Evolutionary conservation across 2,888 invertebrate species (phyloP), one percentile per base, ranked within the genome.

Genomic region (Melanostoma scalare): DNA sequence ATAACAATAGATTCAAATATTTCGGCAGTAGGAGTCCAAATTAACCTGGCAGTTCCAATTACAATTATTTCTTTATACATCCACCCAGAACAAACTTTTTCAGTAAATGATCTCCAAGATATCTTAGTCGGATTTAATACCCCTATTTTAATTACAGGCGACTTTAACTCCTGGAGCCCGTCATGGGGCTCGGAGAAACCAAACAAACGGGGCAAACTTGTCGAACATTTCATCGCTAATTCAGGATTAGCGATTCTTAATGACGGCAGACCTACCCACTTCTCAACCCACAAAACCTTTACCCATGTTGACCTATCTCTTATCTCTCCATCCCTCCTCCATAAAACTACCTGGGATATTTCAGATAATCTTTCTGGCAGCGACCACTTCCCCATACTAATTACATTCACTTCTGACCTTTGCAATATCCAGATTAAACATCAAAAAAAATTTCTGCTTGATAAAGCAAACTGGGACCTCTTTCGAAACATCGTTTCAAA

Each of bases 11-110:
- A n/a, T n/a, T n/a, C 55, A n/a, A 69, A 48, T 20, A 60, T 77
- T 30, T 53, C 36, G 10, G 33, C 69, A 8, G n/a, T 80, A 46
- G 80, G 55, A 30, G 46, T 71, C 2, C 69, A 61, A 69, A 50
- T 80, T 33, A n/a, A 61, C 30, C 35, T 61, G 3, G 50, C 42
- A 4, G 44, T 35, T 6, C 50, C 63, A 30, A 40, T 80, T 3
- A 63, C 73, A 35, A 44, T 82, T 40, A 60, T 82, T 3, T 48
- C 8, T 6, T 42, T 40, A 5, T 82, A 82, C 44, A 68, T 82
- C 10, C 72, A 60, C 6, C 72, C 81, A 6, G 40, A 77, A 9
- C 61, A 77, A 68, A 46, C 8, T 2, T 80, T 74, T 31, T 56
- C 55, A 5, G 52, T 30, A 3, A 50, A 8, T 30, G 53, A 69